These are phyloP conservation scores for Panthera tigris DNA, from an alignment of 2,113 vertebrate genomes.

Conservation along the genomic window DNA sequence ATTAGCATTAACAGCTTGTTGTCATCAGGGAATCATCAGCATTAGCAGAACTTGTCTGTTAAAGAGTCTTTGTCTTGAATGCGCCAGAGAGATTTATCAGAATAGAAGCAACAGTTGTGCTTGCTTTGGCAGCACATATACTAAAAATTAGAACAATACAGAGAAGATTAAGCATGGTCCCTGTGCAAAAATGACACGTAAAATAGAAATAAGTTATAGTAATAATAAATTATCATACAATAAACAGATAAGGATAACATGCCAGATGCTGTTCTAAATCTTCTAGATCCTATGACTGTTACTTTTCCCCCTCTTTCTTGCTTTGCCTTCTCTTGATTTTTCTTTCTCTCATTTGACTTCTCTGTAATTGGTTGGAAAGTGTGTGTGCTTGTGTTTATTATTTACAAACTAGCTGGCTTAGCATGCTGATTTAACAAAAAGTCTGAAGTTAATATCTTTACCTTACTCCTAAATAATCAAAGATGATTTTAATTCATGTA, in stretches of 20 bases:
- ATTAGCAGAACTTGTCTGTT: neutral
- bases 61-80: neutral
- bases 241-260: neutral
- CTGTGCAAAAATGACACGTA: neutral
- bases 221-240: neutral
- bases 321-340: neutral
- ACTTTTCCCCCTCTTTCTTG: neutral
- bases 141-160: neutral
- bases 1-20: neutral
- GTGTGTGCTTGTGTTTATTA: neutral
- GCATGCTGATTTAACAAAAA: neutral
- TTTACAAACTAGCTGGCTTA: slow-evolving; percentile 9
- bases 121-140: neutral
- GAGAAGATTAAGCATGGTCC: neutral
- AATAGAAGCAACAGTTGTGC: neutral
- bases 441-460: neutral
- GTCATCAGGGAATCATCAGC: neutral
- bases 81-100: neutral
- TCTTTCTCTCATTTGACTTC: neutral
- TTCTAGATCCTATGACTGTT: neutral
- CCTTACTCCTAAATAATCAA: slow-evolving; percentile 13
- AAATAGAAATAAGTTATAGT: neutral
- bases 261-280: neutral
- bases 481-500: neutral
- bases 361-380: neutral